phyloP scores from a whole-genome alignment of 2,888 invertebrate species.

The Latrodectus elegans region DNA sequence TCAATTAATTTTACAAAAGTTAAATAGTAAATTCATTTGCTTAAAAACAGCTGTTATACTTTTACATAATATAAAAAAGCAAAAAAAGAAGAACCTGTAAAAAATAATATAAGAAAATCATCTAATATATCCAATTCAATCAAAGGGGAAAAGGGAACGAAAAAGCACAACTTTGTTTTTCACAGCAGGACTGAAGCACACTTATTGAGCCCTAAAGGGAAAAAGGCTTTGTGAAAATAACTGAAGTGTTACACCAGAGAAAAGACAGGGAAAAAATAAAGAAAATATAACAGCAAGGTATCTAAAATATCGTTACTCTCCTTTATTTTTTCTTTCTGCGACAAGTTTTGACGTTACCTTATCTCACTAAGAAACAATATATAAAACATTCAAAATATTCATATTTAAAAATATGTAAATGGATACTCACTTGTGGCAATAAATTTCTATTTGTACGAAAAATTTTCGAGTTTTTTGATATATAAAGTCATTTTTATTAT shows the following conservation, averaged over 20 bases:
- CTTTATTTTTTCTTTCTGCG: constrained; percentile 45
- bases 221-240: constrained; percentile 41
- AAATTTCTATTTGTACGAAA: too few relatives aligned
- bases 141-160: constrained; percentile 1
- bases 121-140: background rate
- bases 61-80: background rate
- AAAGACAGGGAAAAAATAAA: constrained; percentile 26
- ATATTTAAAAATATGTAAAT: too few relatives aligned
- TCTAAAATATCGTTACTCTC: constrained; percentile 49
- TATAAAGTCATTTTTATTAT: too few relatives aligned
- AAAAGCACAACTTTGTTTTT: constrained; percentile 9
- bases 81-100: too few relatives aligned
- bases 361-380: constrained; percentile 7
- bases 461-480: too few relatives aligned
- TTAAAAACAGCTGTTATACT: background rate
- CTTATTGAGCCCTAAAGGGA: constrained; percentile 18
- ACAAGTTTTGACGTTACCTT: background rate
- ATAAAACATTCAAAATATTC: background rate
- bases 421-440: too few relatives aligned
- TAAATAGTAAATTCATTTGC: too few relatives aligned
- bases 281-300: constrained; percentile 51
- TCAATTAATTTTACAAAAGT: too few relatives aligned
- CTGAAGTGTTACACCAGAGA: constrained; percentile 44
- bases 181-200: constrained; percentile 24
- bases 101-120: too few relatives aligned